Conservation (phyloP, 2,888 invertebrate species). For the Altica lythri region DNA sequence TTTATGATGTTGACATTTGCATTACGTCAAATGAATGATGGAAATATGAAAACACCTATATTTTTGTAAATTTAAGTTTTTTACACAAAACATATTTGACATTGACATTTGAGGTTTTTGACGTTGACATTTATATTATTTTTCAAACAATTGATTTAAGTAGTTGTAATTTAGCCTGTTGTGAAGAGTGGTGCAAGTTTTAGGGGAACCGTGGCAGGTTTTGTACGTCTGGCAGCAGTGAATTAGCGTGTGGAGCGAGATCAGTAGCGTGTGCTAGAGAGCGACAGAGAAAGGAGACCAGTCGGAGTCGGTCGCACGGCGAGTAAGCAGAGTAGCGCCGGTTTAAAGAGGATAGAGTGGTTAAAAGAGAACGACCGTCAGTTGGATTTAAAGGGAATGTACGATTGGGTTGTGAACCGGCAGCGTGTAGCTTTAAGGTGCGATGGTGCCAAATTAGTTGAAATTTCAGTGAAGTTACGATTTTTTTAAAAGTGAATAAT, state of each 20-base stretch:
- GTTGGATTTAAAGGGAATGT: conserved; percentile 33
- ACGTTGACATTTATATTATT: too few species aligned
- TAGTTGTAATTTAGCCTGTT: conserved; percentile 21
- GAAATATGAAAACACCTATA: too few species aligned
- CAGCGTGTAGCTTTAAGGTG: conserved; percentile 30
- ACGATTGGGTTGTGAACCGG: conserved; percentile 22
- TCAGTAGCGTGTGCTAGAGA: conserved; percentile 5
- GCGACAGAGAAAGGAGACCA: conserved; percentile 17
- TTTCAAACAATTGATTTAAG: too few species aligned
- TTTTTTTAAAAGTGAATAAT: too few species aligned
- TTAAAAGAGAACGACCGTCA: conserved; percentile 21
- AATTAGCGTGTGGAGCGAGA: too few species aligned
- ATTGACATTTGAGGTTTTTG: too few species aligned
- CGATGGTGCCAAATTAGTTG: conserved; percentile 17
- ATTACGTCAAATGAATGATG: too few species aligned
- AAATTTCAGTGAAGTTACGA: background rate
- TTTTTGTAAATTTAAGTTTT: too few species aligned
- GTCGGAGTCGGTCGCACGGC: conserved; percentile 38
- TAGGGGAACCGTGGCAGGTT: background rate
- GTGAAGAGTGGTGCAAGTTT: background rate
- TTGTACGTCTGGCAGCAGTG: background rate
- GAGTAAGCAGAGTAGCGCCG: conserved; percentile 35
- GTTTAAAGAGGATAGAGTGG: conserved; percentile 43
- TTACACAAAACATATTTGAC: too few species aligned
- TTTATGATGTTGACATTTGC: too few species aligned